These are phyloP conservation scores for Solen grandis DNA, from an alignment of 1,140 invertebrate species.

Conservation along the genomic window DNA sequence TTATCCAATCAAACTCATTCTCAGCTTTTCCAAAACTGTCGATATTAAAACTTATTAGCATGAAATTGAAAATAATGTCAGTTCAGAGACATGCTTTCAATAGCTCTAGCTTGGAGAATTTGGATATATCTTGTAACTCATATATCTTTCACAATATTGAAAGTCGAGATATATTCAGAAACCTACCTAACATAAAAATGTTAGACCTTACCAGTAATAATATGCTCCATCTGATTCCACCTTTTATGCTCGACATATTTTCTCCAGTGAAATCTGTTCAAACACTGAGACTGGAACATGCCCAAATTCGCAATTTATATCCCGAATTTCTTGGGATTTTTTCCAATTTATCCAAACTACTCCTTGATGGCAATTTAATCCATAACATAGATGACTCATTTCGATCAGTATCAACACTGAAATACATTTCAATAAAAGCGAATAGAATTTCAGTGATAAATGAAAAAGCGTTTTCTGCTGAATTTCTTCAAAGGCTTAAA, in stretches of 20 bases:
- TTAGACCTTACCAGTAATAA: background rate
- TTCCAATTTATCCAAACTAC: background rate
- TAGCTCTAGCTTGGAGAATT: background rate
- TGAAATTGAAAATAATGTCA: background rate
- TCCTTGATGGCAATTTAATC: background rate
- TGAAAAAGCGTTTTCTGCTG: background rate
- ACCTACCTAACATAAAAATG: background rate
- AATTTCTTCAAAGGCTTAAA: background rate
- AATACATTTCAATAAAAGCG: background rate
- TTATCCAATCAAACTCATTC: too few relatives aligned
- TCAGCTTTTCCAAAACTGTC: background rate
- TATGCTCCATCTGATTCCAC: too few relatives aligned
- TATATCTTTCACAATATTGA: background rate
- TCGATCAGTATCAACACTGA: background rate
- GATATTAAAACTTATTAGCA: background rate
- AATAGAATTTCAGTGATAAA: background rate
- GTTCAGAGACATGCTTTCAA: background rate
- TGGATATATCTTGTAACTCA: background rate
- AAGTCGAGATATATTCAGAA: background rate
- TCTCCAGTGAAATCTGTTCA: too few relatives aligned
- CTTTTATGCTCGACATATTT: too few relatives aligned
- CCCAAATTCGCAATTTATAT: too few relatives aligned
- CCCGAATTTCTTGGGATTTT: too few relatives aligned
- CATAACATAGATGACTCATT: background rate
- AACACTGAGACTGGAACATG: too few relatives aligned